These are phyloP conservation scores for Atrina japonica DNA, from an alignment of 2,888 invertebrate species.

Conservation along the genomic window DNA sequence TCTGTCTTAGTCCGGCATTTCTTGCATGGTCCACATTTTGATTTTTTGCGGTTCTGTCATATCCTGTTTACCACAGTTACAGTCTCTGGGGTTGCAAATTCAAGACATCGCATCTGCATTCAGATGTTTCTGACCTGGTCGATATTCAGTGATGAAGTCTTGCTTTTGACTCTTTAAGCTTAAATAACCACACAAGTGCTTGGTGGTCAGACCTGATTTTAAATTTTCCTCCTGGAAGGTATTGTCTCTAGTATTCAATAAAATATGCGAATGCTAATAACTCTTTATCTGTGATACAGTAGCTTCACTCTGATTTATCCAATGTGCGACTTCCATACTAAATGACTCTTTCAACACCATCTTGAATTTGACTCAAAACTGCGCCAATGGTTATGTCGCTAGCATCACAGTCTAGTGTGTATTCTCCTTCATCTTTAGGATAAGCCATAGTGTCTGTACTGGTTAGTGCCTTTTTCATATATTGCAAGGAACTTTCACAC, in stretches of 20 bases:
- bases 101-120: constrained; percentile 50
- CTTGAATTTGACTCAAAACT: constrained; percentile 42
- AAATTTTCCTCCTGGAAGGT: constrained; percentile 39
- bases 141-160: constrained; percentile 45
- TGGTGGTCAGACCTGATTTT: constrained; percentile 38
- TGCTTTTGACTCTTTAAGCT: constrained; percentile 42
- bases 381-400: constrained; percentile 37
- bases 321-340: constrained; percentile 37
- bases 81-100: constrained; percentile 40
- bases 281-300: constrained; percentile 40
- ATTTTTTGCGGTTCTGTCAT: constrained; percentile 4
- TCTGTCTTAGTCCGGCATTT: constrained; percentile 30
- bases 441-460: constrained; percentile 42
- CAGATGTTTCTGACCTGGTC: constrained; percentile 44
- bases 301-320: constrained; percentile 46
- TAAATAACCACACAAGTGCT: constrained; percentile 42
- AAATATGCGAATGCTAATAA: constrained; percentile 38
- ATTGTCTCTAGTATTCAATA: constrained; percentile 39
- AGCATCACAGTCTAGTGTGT: constrained; percentile 22
- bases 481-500: constrained; percentile 43
- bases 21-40: constrained; percentile 41
- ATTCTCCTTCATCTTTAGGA: constrained; percentile 37
- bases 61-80: constrained; percentile 32
- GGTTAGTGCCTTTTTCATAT: constrained; percentile 25
- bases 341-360: constrained; percentile 19